Conservation (phyloP, 2,888 invertebrate species). For the Tinea pellionella region DNA sequence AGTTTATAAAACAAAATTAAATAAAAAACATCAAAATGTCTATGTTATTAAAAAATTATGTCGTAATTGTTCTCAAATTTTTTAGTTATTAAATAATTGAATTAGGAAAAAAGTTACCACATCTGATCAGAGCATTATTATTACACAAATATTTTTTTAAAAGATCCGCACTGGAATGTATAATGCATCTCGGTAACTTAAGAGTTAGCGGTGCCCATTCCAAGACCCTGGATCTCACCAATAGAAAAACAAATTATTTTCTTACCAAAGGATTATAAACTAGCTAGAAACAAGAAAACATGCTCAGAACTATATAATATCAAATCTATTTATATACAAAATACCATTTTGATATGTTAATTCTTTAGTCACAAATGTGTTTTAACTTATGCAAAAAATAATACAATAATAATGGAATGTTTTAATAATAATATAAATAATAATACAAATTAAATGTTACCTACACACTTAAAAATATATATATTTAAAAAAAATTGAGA, state of each 20-base stretch:
- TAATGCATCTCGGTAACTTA: neutral
- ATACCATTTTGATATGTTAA: conserved; percentile 2
- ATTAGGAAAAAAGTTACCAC: no score
- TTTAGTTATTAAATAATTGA: no score
- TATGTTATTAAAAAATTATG: no score
- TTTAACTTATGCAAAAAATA: conserved; percentile 17
- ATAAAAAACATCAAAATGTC: no score
- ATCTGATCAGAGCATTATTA: no score
- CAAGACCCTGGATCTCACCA: neutral
- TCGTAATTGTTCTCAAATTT: no score
- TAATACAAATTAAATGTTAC: neutral
- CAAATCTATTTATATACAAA: neutral
- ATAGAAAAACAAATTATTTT: no score
- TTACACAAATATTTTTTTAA: no score
- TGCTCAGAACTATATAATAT: no score
- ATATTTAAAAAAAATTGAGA: neutral
- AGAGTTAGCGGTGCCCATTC: neutral
- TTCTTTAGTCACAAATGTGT: conserved; percentile 3
- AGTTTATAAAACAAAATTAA: no score
- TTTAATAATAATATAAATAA: neutral
- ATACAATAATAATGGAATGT: conserved; percentile 19
- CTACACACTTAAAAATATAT: neutral
- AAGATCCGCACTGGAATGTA: neutral
- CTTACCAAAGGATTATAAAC: no score
- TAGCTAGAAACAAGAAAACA: no score